Base-by-base conservation (phyloP, 2,797 vertebrate genomes). In the Heterohyrax brucei region DNA sequence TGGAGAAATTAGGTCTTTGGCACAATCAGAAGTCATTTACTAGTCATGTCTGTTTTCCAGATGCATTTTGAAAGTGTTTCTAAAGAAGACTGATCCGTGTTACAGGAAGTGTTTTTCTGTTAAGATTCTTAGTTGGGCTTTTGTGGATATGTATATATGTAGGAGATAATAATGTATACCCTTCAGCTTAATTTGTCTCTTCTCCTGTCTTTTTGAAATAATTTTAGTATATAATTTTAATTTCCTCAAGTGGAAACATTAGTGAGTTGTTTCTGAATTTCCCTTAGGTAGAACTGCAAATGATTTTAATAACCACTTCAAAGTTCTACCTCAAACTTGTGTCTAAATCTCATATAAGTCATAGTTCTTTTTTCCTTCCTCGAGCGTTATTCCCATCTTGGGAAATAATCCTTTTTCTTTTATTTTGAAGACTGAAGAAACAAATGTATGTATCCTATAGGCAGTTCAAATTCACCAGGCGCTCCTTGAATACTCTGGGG, bases 241-340 rank as follows among this genome's bases (percentile, higher is more conserved):
- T 96, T 95, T 96, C n/a, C 89, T 94, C 75, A 81, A 91, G 50
- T 95, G 83, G n/a, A 84, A 95, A 95, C 96, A 89, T 94, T 93
- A 92, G 61, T 96, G 56, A 94, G 84, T 91, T 87, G 75, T 96
- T 97, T 96, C 85, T 95, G 26, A 95, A 94, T 95, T 83, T 83
- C 7, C 30, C 73, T 95, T 97, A 24, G 73, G 26, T 96, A 92
- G 94, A 93, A 53, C 68, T 92, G 89, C 81, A 97, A 90, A 48
- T 94, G 39, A 86, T 94, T 93, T 95, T 89, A 95, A 93, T 80
- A 95, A 94, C 24, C 28, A 89, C 87, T 96, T 92, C 64, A 64
- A 97, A 91, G 46, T 94, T 96, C 77, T 94, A 86, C 53, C 33
- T 86, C 88, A 89, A 86, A 97, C 61, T 76, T 93, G 5, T 92